Conservation (phyloP, 2,888 invertebrate genomes). For the Polydrusus pterygomalis region DNA sequence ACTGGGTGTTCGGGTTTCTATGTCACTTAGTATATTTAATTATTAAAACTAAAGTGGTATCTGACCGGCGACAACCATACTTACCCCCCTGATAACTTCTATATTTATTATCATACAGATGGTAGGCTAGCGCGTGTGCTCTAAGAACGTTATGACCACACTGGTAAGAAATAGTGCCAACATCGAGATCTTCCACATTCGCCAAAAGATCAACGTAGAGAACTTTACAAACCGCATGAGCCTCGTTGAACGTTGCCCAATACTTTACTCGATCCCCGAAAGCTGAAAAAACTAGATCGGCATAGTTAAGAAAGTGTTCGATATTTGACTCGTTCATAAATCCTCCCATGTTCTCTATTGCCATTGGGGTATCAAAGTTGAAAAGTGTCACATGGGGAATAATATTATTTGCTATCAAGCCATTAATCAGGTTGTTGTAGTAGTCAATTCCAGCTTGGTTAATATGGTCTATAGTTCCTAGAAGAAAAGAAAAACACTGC, state of each 20-base stretch:
- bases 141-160: slow-evolving; percentile 72
- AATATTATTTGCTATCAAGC: neutral
- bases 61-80: too few species aligned
- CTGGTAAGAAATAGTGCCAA: slow-evolving; percentile 71
- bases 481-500: neutral
- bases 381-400: neutral
- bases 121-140: slow-evolving; percentile 72
- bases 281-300: slow-evolving; percentile 56
- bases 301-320: slow-evolving; percentile 54
- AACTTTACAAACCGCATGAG: slow-evolving; percentile 54
- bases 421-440: slow-evolving; percentile 12
- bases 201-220: slow-evolving; percentile 51
- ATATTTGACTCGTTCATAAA: slow-evolving; percentile 19
- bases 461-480: neutral
- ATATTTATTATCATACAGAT: slow-evolving; percentile 69
- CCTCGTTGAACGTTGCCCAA: slow-evolving; percentile 62
- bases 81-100: slow-evolving; percentile 62
- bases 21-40: too few species aligned
- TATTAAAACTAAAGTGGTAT: too few species aligned
- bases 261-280: slow-evolving; percentile 60
- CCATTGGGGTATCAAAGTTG: slow-evolving; percentile 7
- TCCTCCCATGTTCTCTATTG: slow-evolving; percentile 6
- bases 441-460: neutral
- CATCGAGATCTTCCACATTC: slow-evolving; percentile 22
- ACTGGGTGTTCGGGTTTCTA: too few species aligned